Evolutionary conservation across 23 tunicate genomes (phyloP).

Genomic region (Ciona savignyi): DNA sequence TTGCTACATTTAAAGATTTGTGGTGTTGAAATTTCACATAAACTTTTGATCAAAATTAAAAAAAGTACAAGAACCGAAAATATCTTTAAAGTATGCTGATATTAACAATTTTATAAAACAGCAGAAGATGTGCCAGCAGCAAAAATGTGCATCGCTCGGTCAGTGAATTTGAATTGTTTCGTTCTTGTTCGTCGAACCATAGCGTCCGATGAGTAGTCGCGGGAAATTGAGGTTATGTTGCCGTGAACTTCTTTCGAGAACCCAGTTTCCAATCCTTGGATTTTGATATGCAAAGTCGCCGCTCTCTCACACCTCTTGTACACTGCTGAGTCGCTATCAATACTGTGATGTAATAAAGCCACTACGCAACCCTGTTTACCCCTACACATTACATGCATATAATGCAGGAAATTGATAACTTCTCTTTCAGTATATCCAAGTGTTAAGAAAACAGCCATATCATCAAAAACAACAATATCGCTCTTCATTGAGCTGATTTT

Average conservation of each 20-base stretch:
- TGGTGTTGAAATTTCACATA: no score
- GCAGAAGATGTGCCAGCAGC: constrained; percentile 87
- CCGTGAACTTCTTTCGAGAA: not conserved
- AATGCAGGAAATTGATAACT: not conserved
- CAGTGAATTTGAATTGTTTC: constrained; percentile 62
- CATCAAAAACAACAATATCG: not conserved
- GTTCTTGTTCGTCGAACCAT: not conserved
- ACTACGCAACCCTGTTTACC: not conserved
- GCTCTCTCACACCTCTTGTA: not conserved
- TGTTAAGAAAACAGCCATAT: not conserved
- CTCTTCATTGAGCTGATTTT: not conserved
- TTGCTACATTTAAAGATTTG: no score
- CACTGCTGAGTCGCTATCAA: not conserved
- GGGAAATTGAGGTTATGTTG: not conserved
- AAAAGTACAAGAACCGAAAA: no score
- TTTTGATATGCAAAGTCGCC: not conserved
- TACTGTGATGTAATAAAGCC: not conserved
- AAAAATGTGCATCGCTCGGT: constrained; percentile 44
- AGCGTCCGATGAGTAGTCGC: not conserved
- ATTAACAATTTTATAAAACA: constrained; percentile 57
- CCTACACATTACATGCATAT: not conserved
- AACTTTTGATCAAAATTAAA: no score
- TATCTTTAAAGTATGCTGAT: no score
- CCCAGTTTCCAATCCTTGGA: not conserved
- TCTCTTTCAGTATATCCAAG: not conserved